Percentiles rank a stretch among this genome's conserved stretches.
phyloP scores from a whole-genome alignment of 2,797 vertebrate genomes.

The Discoglossus pictus region DNA sequence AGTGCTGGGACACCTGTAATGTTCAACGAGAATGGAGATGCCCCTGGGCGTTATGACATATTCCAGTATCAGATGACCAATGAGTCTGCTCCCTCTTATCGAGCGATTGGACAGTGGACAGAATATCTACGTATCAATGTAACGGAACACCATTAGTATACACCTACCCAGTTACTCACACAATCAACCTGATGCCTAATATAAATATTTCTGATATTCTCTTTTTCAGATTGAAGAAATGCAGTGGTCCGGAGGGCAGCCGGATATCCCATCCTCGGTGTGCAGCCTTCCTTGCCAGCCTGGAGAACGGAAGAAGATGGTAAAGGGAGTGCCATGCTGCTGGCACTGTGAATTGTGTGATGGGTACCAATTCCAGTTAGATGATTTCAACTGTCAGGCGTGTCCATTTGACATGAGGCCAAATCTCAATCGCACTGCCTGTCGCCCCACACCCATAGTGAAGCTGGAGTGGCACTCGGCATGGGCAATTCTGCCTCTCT shows the following conservation, averaged over 20 bases:
- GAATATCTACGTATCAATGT: slow-evolving; percentile 83
- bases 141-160: not conserved
- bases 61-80: slow-evolving; percentile 90
- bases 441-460: slow-evolving; percentile 82
- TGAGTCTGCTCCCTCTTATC: slow-evolving; percentile 77
- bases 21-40: slow-evolving; percentile 89
- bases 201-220: not conserved
- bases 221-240: slow-evolving; percentile 75
- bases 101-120: slow-evolving; percentile 87
- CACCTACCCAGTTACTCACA: not conserved
- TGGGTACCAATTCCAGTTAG: slow-evolving; percentile 85
- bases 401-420: slow-evolving; percentile 86
- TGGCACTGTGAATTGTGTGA: slow-evolving; percentile 94
- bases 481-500: slow-evolving; percentile 80
- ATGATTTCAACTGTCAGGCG: slow-evolving; percentile 82
- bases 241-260: slow-evolving; percentile 77
- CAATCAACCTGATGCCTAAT: not conserved
- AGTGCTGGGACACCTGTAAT: slow-evolving; percentile 86
- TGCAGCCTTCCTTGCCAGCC: slow-evolving; percentile 87
- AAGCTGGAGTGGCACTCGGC: slow-evolving; percentile 85
- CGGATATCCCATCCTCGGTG: slow-evolving; percentile 73
- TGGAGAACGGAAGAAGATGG: slow-evolving; percentile 89
- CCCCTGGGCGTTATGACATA: slow-evolving; percentile 91
- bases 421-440: slow-evolving; percentile 77
- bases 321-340: slow-evolving; percentile 90